Base-by-base conservation (phyloP, 2,797 vertebrate genomes). In the Tapera naevia region DNA sequence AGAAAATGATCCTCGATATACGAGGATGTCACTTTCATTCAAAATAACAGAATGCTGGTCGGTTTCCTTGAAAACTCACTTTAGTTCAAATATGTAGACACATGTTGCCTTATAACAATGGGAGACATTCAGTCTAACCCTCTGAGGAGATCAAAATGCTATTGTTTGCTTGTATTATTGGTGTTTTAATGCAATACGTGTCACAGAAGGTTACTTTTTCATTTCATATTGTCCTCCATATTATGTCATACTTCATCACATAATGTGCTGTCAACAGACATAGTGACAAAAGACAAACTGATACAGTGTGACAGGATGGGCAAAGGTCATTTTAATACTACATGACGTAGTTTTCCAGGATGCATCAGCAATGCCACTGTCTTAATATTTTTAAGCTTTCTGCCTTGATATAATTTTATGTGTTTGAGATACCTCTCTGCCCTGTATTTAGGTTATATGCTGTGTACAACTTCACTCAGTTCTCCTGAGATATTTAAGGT, bases 171-270 rank as follows among this genome's bases (percentile, higher is more conserved):
- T 60, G 19, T 50, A 62, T 67, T 86, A 82, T 56, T 71, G 92
- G 35, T 89, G 37, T 33, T 93, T 87, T 88, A 92, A 94, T 82
- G 54, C 60, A 95, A 79, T 80, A 37, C 5, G 1, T 94, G 92
- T 82, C 89, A 93, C 48, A 80, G 75, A 94, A 95, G 65, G 65
- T 94, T 96, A 91, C 39, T 51, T 90, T 91, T 95, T 87, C 41
- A 24, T 92, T 95, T 93, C 62, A 25, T 91, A 67, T 92, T 93
- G 73, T 85, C 57, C 76, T 81, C 24, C 56, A 76, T 71, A 66
- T 88, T 80, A 57, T 92, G 94, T 79, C 74, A 65, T 83, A 48
- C 30, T 70, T 71, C 82, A 91, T 94, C 86, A 83, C 69, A 37
- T 80, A 90, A 80, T 3, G 0, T 39, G 32, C 86, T 96, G 92